Percentiles rank a stretch among this genome's conserved stretches.
Evolutionary conservation across 1,140 invertebrate species (phyloP).

Genomic region (Eumeta japonica): DNA sequence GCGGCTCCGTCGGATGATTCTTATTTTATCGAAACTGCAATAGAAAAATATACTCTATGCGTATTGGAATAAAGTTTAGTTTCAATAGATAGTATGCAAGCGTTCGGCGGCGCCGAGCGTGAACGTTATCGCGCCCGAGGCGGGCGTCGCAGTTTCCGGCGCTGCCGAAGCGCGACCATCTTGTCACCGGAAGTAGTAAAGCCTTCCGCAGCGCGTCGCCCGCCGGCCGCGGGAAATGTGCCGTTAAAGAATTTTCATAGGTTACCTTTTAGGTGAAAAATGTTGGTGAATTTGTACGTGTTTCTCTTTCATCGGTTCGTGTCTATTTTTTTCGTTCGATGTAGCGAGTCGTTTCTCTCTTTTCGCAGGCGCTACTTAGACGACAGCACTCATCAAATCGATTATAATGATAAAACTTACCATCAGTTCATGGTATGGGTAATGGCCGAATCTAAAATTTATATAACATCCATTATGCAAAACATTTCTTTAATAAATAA

Average conservation of each 20-base stretch:
- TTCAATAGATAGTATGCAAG: background rate
- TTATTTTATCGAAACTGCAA: background rate
- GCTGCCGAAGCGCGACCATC: constrained; percentile 35
- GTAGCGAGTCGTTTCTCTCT: no score
- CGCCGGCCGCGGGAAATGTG: constrained; percentile 19
- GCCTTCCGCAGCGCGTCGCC: constrained; percentile 36
- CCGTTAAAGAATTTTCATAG: constrained; percentile 20
- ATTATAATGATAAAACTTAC: no score
- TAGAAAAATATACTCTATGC: background rate
- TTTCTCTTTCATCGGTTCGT: no score
- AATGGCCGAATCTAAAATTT: no score
- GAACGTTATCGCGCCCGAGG: constrained; percentile 27
- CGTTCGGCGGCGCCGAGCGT: background rate
- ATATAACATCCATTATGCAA: no score
- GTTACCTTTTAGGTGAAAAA: constrained; percentile 27
- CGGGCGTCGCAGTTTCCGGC: constrained; percentile 32
- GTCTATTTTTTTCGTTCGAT: no score
- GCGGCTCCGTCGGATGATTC: constrained; percentile 1
- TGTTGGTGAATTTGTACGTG: no score
- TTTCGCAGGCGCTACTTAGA: no score
- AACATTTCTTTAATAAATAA: no score
- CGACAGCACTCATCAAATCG: no score
- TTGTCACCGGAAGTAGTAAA: constrained; percentile 52
- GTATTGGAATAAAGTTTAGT: background rate
- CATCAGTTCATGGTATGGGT: no score